Evolutionary conservation across 2,113 vertebrate species (phyloP).

Genomic region (Corythaixoides concolor): DNA sequence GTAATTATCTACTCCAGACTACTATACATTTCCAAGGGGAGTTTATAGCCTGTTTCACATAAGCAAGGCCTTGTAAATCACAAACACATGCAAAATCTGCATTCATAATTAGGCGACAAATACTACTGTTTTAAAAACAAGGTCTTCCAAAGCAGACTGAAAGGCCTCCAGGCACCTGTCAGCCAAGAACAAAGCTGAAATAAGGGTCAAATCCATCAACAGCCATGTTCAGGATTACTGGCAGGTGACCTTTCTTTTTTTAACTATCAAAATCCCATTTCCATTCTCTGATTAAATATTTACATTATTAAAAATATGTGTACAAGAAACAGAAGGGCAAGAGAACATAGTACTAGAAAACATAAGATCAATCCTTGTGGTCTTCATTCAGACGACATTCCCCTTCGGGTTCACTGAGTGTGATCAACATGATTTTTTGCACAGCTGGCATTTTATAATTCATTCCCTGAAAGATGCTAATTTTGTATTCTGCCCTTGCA

Average conservation of each 20-base stretch:
- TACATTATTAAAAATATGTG: not conserved
- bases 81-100: conserved; percentile 59
- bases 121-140: conserved; percentile 26
- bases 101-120: conserved; percentile 48
- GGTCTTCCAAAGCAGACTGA: conserved; percentile 37
- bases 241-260: not conserved
- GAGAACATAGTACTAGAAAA: not conserved
- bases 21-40: conserved; percentile 30
- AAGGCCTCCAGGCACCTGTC: conserved; percentile 56
- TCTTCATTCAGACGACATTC: not conserved
- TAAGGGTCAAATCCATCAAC: conserved; percentile 14
- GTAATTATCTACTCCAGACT: conserved; percentile 45
- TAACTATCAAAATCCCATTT: not conserved
- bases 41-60: conserved; percentile 34
- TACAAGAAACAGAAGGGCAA: not conserved
- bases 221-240: not conserved
- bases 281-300: not conserved
- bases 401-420: not conserved
- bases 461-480: not conserved
- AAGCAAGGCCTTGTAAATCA: conserved; percentile 46
- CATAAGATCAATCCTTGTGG: not conserved
- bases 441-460: not conserved
- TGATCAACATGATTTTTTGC: not conserved
- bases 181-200: conserved; percentile 27
- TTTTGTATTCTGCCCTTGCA: not conserved